phyloP scores from a whole-genome alignment of 2,888 invertebrate species.

The Ichneumoninae sp. region DNA sequence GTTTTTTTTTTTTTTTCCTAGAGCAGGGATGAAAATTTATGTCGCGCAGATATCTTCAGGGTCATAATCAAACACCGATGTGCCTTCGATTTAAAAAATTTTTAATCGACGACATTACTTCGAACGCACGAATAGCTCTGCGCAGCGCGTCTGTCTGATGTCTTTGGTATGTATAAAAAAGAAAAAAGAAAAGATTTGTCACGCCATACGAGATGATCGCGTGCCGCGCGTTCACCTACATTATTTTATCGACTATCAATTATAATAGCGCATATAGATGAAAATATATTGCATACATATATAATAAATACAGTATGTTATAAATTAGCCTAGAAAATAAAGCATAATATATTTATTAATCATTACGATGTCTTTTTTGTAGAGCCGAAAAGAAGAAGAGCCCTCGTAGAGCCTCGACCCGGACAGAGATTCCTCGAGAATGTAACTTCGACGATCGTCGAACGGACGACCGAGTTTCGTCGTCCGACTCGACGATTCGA shows the following conservation, averaged over 20 bases:
- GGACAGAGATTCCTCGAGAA: too few relatives aligned
- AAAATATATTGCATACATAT: constrained; percentile 59
- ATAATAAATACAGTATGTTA: constrained; percentile 76
- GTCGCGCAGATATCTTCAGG: too few relatives aligned
- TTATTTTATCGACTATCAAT: constrained; percentile 60
- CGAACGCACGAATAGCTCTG: constrained; percentile 34
- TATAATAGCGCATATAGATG: constrained; percentile 55
- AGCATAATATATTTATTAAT: constrained; percentile 82
- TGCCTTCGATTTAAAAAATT: constrained; percentile 73
- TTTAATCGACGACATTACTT: constrained; percentile 40
- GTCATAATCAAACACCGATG: constrained; percentile 66
- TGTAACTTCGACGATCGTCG: too few relatives aligned
- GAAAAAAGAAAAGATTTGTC: constrained; percentile 3
- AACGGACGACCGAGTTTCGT: too few relatives aligned
- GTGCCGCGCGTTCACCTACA: background rate
- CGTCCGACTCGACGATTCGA: too few relatives aligned
- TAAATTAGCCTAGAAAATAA: constrained; percentile 79
- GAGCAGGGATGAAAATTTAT: background rate
- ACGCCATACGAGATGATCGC: constrained; percentile 44
- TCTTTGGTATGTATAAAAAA: constrained; percentile 22
- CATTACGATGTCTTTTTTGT: background rate
- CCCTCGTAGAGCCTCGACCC: too few relatives aligned
- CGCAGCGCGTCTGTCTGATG: constrained; percentile 3
- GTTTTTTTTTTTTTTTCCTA: background rate
- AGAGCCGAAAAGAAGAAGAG: background rate